Conservation (phyloP, 2,113 vertebrate species). For the Scatophagus argus region DNA sequence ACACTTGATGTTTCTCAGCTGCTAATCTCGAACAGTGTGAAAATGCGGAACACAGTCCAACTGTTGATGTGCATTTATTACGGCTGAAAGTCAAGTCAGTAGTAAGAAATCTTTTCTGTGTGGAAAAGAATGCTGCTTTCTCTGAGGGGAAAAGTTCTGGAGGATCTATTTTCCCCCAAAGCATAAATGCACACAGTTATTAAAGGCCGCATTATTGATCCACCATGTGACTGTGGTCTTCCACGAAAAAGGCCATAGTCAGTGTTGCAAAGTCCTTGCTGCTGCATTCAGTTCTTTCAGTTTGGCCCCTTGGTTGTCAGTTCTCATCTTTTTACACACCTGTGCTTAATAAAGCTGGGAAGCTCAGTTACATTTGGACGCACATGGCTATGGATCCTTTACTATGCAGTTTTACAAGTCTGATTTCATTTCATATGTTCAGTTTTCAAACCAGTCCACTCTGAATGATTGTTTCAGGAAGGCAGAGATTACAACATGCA, state of each 20-base stretch:
- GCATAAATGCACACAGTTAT: constrained; percentile 30
- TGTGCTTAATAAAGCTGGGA: background rate
- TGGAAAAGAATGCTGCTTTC: constrained; percentile 31
- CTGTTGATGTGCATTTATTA: constrained; percentile 45
- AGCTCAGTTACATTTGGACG: constrained; percentile 18
- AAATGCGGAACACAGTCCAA: constrained; percentile 47
- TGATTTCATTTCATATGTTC: constrained; percentile 1
- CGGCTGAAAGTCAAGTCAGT: constrained; percentile 20
- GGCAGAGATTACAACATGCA: constrained; percentile 3
- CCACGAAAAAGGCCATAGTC: constrained; percentile 3
- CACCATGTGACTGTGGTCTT: constrained; percentile 46
- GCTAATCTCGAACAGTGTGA: constrained; percentile 34
- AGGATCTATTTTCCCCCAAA: constrained; percentile 38
- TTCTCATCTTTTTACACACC: background rate
- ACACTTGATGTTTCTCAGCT: constrained; percentile 40
- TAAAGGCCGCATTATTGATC: constrained; percentile 45
- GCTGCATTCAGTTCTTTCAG: background rate
- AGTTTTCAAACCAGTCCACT: background rate
- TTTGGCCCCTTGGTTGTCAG: background rate
- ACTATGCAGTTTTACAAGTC: background rate
- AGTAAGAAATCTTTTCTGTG: constrained; percentile 22
- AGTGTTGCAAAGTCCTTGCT: constrained; percentile 7
- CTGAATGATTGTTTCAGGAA: background rate
- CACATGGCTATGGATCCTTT: background rate
- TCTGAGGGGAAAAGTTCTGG: constrained; percentile 21